Percentiles rank a stretch among this genome's conserved stretches.
These are phyloP conservation scores for Menidia menidia DNA, from an alignment of 2,797 vertebrate species.

Conservation along the genomic window DNA sequence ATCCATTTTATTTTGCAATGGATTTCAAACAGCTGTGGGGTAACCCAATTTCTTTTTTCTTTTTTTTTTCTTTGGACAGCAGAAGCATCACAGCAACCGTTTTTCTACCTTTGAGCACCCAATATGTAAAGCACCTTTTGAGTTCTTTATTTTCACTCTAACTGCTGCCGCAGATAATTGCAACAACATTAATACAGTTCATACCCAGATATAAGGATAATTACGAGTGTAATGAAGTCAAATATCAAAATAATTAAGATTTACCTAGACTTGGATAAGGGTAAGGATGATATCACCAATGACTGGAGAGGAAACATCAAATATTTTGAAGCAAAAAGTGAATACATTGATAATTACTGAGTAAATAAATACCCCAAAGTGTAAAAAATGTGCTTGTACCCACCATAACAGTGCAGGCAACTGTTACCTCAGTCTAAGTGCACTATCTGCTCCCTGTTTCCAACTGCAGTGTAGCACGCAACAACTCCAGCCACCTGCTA, in stretches of 20 bases:
- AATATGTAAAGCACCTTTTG: neutral
- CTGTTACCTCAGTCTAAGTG: constrained; percentile 41
- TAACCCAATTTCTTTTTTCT: constrained; percentile 39
- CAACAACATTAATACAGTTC: neutral
- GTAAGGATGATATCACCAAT: neutral
- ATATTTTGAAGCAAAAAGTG: no score
- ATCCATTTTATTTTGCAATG: constrained; percentile 58
- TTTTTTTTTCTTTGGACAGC: constrained; percentile 11
- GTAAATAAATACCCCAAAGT: constrained; percentile 25
- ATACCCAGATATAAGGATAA: neutral
- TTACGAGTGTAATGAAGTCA: neutral
- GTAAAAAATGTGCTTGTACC: constrained; percentile 18
- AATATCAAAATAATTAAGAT: no score
- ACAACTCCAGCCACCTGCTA: constrained; percentile 74
- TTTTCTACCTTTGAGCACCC: neutral
- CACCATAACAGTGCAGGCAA: constrained; percentile 24
- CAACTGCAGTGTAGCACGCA: constrained; percentile 60
- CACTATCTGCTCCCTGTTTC: constrained; percentile 53
- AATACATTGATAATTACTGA: neutral
- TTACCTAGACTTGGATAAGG: no score
- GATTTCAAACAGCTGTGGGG: constrained; percentile 59
- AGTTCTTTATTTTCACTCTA: constrained; percentile 15
- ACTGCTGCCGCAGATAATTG: neutral
- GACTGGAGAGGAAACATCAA: neutral
- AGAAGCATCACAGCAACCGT: constrained; percentile 31